Conservation (phyloP, 1,140 invertebrate species). For the Elysia chlorotica region DNA sequence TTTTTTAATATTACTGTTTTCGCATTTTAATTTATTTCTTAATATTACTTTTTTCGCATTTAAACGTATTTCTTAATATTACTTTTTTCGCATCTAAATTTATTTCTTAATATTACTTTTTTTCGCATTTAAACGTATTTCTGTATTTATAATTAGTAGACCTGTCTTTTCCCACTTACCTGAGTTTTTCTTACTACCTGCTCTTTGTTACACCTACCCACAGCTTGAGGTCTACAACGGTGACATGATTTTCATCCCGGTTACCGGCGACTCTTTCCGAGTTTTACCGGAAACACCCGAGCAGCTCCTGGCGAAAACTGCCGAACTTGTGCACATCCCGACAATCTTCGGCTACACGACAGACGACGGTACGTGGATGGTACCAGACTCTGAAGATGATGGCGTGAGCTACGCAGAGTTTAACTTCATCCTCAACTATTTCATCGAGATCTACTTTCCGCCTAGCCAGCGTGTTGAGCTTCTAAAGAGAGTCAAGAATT, state of each 20-base stretch:
- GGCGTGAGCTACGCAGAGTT: not conserved
- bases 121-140: no score
- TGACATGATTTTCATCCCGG: not conserved
- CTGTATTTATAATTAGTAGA: no score
- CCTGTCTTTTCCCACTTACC: no score
- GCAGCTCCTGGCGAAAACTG: not conserved
- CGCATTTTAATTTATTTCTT: no score
- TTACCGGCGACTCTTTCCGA: not conserved
- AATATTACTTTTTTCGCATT: no score
- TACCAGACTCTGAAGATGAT: not conserved
- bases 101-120: no score
- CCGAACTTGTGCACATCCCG: not conserved
- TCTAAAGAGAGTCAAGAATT: not conserved
- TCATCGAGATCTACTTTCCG: not conserved
- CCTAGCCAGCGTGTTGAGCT: not conserved
- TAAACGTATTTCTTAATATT: no score
- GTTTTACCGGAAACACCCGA: not conserved
- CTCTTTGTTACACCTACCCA: not conserved
- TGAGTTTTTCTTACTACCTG: no score
- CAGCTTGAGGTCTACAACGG: not conserved
- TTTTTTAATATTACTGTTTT: no score
- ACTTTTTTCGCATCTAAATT: no score
- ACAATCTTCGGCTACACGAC: constrained; percentile 3
- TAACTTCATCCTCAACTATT: not conserved
- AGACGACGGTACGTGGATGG: not conserved